Evolutionary conservation across 2,113 vertebrate species (phyloP).

Genomic region (Copsychus sechellarum): DNA sequence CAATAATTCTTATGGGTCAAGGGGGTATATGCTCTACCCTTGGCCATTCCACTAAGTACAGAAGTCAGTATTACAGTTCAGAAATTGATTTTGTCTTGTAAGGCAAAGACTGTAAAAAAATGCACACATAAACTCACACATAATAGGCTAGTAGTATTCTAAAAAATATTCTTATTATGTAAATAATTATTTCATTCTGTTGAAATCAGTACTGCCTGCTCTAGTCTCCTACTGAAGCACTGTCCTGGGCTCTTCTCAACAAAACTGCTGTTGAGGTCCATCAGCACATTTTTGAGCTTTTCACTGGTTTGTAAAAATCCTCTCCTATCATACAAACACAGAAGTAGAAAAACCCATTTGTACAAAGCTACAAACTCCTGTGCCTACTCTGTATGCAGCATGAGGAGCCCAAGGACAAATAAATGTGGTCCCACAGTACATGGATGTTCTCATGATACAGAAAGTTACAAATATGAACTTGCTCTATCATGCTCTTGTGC

Average conservation of each 20-base stretch:
- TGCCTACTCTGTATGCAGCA: background rate
- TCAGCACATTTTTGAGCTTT: background rate
- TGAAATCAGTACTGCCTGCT: background rate
- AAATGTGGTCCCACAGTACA: background rate
- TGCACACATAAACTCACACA: background rate
- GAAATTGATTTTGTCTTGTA: background rate
- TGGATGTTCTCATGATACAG: background rate
- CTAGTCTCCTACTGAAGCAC: background rate
- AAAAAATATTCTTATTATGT: background rate
- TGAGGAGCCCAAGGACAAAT: background rate
- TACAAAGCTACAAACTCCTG: background rate
- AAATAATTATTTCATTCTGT: background rate
- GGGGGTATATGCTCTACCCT: fast-evolving
- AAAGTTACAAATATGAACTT: background rate
- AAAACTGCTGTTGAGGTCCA: background rate
- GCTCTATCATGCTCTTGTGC: background rate
- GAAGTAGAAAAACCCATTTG: background rate
- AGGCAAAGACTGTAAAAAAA: background rate
- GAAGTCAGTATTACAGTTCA: background rate
- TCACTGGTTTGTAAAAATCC: background rate
- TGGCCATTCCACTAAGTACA: too few relatives aligned
- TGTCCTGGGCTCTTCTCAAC: background rate
- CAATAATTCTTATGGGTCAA: background rate
- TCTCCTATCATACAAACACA: background rate
- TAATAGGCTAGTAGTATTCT: background rate